These are phyloP conservation scores for Rhea pennata DNA, from an alignment of 2,113 vertebrate genomes.

Conservation along the genomic window DNA sequence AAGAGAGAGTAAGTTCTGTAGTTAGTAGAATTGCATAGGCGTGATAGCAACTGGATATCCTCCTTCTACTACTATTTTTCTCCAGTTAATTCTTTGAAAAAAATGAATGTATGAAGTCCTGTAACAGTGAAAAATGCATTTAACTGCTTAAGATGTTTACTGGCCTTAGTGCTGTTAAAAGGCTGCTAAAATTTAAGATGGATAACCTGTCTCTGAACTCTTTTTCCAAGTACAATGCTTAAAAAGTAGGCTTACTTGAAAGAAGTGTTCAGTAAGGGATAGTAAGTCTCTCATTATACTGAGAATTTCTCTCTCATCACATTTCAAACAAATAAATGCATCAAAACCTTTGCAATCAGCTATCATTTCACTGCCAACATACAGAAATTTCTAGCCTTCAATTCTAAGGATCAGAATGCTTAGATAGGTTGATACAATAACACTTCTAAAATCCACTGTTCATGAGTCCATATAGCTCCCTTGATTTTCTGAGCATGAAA, in stretches of 20 bases:
- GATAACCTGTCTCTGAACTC: background rate
- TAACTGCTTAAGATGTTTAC: background rate
- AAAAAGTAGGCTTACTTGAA: background rate
- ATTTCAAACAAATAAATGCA: background rate
- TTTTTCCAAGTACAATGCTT: background rate
- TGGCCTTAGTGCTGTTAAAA: background rate
- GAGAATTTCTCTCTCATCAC: background rate
- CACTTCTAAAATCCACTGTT: background rate
- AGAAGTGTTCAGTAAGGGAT: background rate
- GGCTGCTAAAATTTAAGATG: background rate
- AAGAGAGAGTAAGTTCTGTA: background rate
- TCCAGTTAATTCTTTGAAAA: background rate
- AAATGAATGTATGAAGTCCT: fast-evolving
- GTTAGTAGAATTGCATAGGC: background rate
- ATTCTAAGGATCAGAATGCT: background rate
- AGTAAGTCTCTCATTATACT: background rate
- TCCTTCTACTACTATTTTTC: background rate
- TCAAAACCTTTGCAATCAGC: background rate
- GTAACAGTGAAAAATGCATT: background rate
- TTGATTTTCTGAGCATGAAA: background rate
- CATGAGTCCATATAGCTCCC: background rate
- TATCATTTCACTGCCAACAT: background rate
- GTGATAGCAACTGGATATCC: background rate
- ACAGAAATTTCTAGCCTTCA: background rate
- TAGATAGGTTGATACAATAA: background rate